phyloP scores from a whole-genome alignment of 1,140 invertebrate genomes.

The Ruditapes philippinarum region DNA sequence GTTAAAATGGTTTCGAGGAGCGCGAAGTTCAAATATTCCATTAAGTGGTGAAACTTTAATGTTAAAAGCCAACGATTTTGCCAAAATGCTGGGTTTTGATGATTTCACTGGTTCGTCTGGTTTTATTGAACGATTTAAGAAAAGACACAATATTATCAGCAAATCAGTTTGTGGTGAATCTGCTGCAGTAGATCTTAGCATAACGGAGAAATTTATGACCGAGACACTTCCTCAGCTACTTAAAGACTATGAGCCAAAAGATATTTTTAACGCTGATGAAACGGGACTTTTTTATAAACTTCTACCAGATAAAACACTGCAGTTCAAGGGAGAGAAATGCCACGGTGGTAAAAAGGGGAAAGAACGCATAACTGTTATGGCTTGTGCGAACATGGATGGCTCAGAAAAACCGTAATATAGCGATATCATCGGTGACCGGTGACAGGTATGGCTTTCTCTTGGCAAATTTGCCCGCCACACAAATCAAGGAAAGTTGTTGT shows the following conservation, averaged over 20 bases:
- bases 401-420: no score
- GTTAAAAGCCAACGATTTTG: slow-evolving; percentile 50
- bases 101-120: slow-evolving; percentile 72
- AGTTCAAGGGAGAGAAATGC: slow-evolving; percentile 64
- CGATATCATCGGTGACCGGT: no score
- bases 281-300: slow-evolving; percentile 70
- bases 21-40: slow-evolving; percentile 49
- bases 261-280: slow-evolving; percentile 76
- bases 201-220: slow-evolving; percentile 36
- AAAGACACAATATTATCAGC: slow-evolving; percentile 52
- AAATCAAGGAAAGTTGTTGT: no score
- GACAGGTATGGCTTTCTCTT: no score
- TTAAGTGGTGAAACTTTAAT: slow-evolving; percentile 34
- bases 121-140: slow-evolving; percentile 32
- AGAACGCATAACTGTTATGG: slow-evolving; percentile 65
- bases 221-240: slow-evolving; percentile 26
- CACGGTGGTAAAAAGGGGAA: slow-evolving; percentile 73
- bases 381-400: no score
- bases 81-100: background rate
- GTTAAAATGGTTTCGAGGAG: slow-evolving; percentile 57
- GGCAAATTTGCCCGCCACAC: no score
- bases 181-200: background rate
- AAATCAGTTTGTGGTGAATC: slow-evolving; percentile 56
- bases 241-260: slow-evolving; percentile 36
- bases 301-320: slow-evolving; percentile 71